phyloP scores from a whole-genome alignment of 2,888 invertebrate genomes.

The Plebejus melissa region DNA sequence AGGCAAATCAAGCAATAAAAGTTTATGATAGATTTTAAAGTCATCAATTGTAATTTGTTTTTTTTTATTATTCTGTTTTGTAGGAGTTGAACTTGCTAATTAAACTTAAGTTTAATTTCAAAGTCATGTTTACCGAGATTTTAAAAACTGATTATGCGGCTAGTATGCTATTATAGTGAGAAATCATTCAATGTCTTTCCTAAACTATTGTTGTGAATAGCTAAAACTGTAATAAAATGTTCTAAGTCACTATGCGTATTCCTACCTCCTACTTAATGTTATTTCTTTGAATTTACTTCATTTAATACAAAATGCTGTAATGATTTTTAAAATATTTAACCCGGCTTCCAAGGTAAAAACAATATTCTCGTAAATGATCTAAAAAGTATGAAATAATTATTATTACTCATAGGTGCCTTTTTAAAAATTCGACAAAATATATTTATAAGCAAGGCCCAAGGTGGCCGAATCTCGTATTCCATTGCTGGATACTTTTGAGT shows the following conservation, averaged over 20 bases:
- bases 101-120: background rate
- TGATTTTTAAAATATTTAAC: no score
- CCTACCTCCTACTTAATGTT: background rate
- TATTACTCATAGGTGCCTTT: no score
- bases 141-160: background rate
- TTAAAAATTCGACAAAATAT: no score
- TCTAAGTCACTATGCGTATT: conserved; percentile 16
- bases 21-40: background rate
- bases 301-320: background rate
- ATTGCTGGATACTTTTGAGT: no score
- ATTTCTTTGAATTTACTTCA: background rate
- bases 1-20: conserved; percentile 8
- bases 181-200: background rate
- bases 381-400: no score
- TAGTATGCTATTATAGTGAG: background rate
- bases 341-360: no score
- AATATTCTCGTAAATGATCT: no score
- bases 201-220: conserved; percentile 10
- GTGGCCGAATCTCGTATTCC: no score
- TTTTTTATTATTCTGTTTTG: background rate
- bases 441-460: no score
- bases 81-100: background rate
- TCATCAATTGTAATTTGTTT: background rate
- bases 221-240: conserved; percentile 22
- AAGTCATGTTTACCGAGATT: background rate